Evolutionary conservation across 2,888 invertebrate species (phyloP).

Genomic region (Phalera bucephala): DNA sequence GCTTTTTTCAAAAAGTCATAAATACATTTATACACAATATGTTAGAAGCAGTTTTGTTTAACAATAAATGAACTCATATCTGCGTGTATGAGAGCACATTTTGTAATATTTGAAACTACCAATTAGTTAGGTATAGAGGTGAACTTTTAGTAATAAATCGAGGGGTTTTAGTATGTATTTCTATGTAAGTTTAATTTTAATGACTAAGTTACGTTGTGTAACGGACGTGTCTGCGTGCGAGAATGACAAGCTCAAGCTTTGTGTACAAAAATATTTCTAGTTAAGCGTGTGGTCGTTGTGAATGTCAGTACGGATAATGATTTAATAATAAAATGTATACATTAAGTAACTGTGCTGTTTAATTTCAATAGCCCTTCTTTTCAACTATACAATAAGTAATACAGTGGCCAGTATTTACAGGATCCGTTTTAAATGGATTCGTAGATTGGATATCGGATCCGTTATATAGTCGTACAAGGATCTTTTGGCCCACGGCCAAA

Average conservation of each 20-base stretch:
- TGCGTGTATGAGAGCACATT: constrained; percentile 5
- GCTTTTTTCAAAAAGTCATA: neutral
- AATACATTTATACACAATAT: no score
- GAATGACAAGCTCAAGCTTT: constrained; percentile 34
- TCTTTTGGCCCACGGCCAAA: no score
- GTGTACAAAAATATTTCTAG: constrained; percentile 54
- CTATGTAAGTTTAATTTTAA: constrained; percentile 29
- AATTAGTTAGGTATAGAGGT: constrained; percentile 14
- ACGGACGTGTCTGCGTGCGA: constrained; percentile 22
- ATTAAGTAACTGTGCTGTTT: no score
- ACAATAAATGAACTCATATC: constrained; percentile 4
- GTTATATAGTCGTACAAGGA: no score
- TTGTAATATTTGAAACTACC: constrained; percentile 10
- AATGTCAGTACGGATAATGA: constrained; percentile 45
- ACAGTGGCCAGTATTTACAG: no score
- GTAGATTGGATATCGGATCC: no score
- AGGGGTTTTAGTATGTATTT: constrained; percentile 27
- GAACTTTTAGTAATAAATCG: constrained; percentile 24
- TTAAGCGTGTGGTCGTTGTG: constrained; percentile 40
- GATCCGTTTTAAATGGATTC: no score
- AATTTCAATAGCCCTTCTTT: no score
- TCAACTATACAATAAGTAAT: no score
- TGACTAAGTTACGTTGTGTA: constrained; percentile 39
- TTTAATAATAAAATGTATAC: constrained; percentile 51
- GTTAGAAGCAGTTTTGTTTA: constrained; percentile 4